Base-by-base conservation (phyloP, 2,888 invertebrate genomes). In the Trilocha varians region DNA sequence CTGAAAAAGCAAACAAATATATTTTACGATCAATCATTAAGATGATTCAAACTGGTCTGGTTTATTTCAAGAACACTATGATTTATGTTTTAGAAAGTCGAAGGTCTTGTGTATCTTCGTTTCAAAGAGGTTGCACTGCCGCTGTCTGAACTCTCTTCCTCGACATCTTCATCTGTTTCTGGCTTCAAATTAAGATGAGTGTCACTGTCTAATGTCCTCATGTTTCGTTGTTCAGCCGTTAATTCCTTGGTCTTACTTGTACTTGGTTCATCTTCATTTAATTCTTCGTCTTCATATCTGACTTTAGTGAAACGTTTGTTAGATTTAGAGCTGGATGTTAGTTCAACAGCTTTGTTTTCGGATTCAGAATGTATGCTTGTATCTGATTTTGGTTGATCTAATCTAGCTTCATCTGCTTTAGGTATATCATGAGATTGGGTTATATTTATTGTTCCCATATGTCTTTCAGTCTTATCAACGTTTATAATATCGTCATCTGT, bases 241-340 rank as follows among this genome's bases (percentile, higher is more conserved):
- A 14, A 9, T 34, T 39, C 39, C 14, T 36, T 15, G 6, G 17
- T 11, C 25, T 15, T 11, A 3, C n/a, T 34, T 9, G 15, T 15
- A 34, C 18, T 33, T 13, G 25, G 16, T 13, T 36, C 36, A 3
- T 39, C 15, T 9, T 32, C 14, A 16, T 32, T 13, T 5, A 34
- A 25, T n/a, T 49, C 39, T 5, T 52, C 48, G 41, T 59, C 57
- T 17, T 53, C 42, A 39, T 55, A 57, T n/a, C 47, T 49, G 9
- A 57, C 48, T 37, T 35, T 52, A 6, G 49, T 39, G 1, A 38
- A 37, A 6, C 48, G 52, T 37, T 45, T 47, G 16, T 41, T 51
- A 17, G 42, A 6, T 17, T 41, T 52, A 0, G 52, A 15, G n/a
- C 46, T 47, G 3, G 50, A 46, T 5, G 48, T 45, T 0, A 38